phyloP scores from a whole-genome alignment of 1,140 invertebrate species.

The Teleopsis dalmanni region DNA sequence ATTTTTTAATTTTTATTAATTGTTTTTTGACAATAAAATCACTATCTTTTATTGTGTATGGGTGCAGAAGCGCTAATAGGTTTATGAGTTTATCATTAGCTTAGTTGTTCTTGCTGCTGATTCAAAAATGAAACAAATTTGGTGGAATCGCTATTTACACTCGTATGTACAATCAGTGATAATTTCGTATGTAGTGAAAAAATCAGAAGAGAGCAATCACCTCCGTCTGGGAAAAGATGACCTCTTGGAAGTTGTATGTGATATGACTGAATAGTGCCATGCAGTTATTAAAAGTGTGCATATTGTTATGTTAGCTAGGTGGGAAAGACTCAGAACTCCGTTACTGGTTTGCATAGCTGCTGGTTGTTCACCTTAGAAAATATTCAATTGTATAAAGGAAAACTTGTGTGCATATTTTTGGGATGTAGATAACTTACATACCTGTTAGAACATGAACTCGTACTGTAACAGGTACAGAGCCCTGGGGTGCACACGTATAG shows the following conservation, averaged over 20 bases:
- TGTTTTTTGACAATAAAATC: no score
- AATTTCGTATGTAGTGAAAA: no score
- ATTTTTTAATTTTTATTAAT: no score
- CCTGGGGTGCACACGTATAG: conserved; percentile 80
- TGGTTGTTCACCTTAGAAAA: conserved; percentile 59
- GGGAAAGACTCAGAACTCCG: conserved; percentile 58
- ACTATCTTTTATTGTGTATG: no score
- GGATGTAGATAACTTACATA: conserved; percentile 44
- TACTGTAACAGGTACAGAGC: conserved; percentile 78
- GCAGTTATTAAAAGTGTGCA: conserved; percentile 6
- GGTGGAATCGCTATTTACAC: no score
- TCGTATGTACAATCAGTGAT: no score
- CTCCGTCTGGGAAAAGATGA: conserved; percentile 14
- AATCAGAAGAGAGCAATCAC: conserved; percentile 25
- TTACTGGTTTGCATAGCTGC: conserved; percentile 70
- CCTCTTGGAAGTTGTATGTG: conserved; percentile 30
- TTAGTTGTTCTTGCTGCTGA: no score
- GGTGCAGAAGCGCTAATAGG: no score
- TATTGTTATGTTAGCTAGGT: conserved; percentile 24
- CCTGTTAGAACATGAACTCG: conserved; percentile 85
- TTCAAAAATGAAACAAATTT: no score
- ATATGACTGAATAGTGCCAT: conserved; percentile 34
- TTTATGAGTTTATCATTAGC: no score
- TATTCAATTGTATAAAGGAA: background rate
- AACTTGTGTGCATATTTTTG: background rate